Conservation (phyloP, 2,113 vertebrate genomes). For the Halcyon senegalensis region DNA sequence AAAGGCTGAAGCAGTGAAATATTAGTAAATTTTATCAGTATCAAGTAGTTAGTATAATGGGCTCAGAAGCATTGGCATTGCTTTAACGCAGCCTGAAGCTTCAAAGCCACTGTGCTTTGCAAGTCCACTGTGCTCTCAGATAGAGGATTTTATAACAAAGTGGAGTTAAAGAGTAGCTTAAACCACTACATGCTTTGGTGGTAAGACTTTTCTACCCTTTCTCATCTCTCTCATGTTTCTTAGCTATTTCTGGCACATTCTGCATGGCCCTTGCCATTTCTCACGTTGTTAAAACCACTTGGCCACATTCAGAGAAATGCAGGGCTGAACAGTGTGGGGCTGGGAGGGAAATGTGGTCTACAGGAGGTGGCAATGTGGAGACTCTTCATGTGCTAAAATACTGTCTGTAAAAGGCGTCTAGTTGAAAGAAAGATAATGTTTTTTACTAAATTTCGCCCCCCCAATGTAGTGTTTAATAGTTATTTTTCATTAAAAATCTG, state of each 20-base stretch:
- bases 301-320: background rate
- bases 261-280: background rate
- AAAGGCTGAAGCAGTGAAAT: background rate
- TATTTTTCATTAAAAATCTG: background rate
- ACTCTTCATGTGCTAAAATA: background rate
- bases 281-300: background rate
- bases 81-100: background rate
- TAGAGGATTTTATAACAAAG: background rate
- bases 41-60: background rate
- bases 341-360: background rate
- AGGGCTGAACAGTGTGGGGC: rapidly evolving
- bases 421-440: background rate
- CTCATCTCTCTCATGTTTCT: background rate
- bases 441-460: background rate
- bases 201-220: background rate
- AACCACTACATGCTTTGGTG: background rate
- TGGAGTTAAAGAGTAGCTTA: background rate
- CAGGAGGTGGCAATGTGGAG: rapidly evolving
- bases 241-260: background rate
- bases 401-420: background rate
- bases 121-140: rapidly evolving
- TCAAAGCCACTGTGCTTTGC: rapidly evolving
- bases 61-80: background rate
- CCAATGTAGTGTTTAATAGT: background rate
- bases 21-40: background rate